These are phyloP conservation scores for Rhagophthalmus giganteus DNA, from an alignment of 2,888 invertebrate genomes.

Conservation along the genomic window DNA sequence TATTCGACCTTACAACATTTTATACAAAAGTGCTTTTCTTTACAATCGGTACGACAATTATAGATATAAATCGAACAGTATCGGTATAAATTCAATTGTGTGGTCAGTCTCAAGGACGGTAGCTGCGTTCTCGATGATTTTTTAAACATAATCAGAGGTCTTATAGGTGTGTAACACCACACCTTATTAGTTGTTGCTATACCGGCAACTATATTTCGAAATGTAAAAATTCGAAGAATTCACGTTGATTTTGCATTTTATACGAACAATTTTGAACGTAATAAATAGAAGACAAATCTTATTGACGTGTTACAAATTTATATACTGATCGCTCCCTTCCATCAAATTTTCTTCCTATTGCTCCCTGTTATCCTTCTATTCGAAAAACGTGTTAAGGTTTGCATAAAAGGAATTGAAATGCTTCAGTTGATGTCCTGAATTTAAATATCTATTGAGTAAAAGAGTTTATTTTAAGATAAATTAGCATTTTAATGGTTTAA, in stretches of 20 bases:
- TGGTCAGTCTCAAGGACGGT: slow-evolving; percentile 26
- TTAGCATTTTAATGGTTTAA: too few relatives aligned
- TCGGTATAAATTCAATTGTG: slow-evolving; percentile 28
- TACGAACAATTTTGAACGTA: too few relatives aligned
- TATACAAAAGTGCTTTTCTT: slow-evolving; percentile 1
- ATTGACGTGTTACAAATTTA: neutral
- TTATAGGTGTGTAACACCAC: slow-evolving; percentile 8
- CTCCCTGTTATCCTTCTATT: neutral
- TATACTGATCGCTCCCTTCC: neutral
- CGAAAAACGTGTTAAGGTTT: neutral
- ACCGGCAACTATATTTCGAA: neutral
- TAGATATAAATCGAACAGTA: slow-evolving; percentile 14
- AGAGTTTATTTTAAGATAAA: too few relatives aligned
- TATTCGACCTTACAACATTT: slow-evolving; percentile 3
- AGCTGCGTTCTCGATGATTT: slow-evolving; percentile 8
- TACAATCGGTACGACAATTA: slow-evolving; percentile 5
- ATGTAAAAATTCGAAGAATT: neutral
- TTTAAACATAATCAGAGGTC: slow-evolving; percentile 17
- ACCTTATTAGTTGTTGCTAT: slow-evolving; percentile 9
- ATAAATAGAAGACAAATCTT: neutral
- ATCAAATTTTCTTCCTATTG: neutral
- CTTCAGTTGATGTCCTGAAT: too few relatives aligned
- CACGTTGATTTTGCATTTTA: neutral
- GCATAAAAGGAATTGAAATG: too few relatives aligned
- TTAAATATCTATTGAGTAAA: too few relatives aligned